Conservation (phyloP, 2,113 vertebrate genomes). For the Pundamilia nyererei region DNA sequence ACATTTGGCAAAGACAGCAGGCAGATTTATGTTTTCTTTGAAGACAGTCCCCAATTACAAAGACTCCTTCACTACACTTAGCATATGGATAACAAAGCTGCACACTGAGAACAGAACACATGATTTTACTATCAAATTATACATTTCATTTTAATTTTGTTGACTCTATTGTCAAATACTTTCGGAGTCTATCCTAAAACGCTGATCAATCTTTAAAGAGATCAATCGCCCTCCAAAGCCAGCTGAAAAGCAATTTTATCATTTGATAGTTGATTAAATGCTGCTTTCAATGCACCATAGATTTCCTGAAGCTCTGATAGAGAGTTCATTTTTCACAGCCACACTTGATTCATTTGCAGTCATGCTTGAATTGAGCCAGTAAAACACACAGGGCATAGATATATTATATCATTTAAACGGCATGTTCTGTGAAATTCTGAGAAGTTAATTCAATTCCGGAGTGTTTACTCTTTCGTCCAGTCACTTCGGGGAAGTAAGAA, state of each 20-base stretch:
- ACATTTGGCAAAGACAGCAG: neutral
- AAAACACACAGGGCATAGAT: neutral
- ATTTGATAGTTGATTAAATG: constrained; percentile 41
- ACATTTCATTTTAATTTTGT: neutral
- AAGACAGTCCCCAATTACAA: neutral
- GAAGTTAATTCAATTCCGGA: neutral
- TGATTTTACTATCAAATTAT: neutral
- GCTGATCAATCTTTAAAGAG: neutral
- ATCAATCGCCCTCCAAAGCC: neutral
- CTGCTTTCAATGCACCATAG: neutral
- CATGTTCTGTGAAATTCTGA: neutral
- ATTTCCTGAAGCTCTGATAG: neutral
- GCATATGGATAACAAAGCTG: neutral
- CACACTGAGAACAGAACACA: neutral
- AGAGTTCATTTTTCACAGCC: constrained; percentile 35
- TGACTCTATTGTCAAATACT: neutral
- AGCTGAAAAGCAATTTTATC: neutral
- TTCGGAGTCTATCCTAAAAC: neutral
- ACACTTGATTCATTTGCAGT: constrained; percentile 19
- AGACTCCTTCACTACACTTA: neutral
- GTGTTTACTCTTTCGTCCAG: neutral
- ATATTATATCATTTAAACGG: neutral
- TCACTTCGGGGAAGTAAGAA: neutral
- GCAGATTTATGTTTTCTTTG: constrained; percentile 1
- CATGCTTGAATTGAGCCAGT: neutral